Conservation (phyloP, 2,888 invertebrate species). For the Physocephala rufipes region DNA sequence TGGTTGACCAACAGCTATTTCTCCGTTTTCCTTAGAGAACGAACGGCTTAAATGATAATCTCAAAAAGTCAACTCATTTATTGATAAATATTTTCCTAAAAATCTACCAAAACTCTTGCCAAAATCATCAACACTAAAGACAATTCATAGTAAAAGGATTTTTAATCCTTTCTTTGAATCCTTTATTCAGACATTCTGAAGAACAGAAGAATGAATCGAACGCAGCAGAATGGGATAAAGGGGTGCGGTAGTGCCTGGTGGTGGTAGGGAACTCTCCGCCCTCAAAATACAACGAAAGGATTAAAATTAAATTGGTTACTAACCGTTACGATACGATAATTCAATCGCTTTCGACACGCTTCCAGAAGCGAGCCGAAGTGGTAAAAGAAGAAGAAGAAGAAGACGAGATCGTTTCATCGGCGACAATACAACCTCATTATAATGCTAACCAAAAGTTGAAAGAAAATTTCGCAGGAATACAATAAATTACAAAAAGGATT, state of each 20-base stretch:
- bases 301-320: constrained; percentile 50
- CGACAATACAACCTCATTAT: constrained; percentile 41
- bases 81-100: constrained; percentile 53
- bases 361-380: constrained; percentile 18
- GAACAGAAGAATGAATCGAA: not conserved
- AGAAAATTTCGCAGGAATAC: constrained; percentile 3
- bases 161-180: constrained; percentile 54
- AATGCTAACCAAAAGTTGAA: constrained; percentile 43
- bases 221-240: constrained; percentile 34
- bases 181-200: not conserved
- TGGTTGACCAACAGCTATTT: too few relatives aligned
- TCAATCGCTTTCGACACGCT: constrained; percentile 58
- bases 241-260: constrained; percentile 50
- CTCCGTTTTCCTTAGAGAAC: too few relatives aligned
- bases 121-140: constrained; percentile 3
- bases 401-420: not conserved
- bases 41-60: not conserved
- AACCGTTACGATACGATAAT: constrained; percentile 48
- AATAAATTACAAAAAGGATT: constrained; percentile 47
- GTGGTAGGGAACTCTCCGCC: constrained; percentile 47
- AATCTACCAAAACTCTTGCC: constrained; percentile 18
- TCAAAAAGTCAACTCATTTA: constrained; percentile 49
- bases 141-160: constrained; percentile 41
- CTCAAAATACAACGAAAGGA: constrained; percentile 44
- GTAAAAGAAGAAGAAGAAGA: too few relatives aligned